Percentiles rank a stretch among this genome's conserved stretches.
Conservation (phyloP, 2,888 invertebrate species). For the Aleiodes leptofemur region DNA sequence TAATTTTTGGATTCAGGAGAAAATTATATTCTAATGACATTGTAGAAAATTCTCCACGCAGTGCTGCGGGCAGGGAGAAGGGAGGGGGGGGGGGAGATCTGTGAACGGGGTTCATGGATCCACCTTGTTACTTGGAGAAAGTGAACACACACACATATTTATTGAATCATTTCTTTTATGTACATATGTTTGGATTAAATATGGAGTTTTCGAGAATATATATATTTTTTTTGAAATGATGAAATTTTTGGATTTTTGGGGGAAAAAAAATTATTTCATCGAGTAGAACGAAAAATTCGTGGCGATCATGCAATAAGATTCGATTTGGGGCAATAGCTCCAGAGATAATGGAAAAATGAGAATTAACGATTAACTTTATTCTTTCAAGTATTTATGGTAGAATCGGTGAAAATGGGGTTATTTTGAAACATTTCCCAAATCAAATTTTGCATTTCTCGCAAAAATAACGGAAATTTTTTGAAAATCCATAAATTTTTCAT, state of each 20-base stretch:
- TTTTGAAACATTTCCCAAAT: too few species aligned
- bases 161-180: constrained; percentile 4
- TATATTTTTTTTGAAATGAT: constrained; percentile 40
- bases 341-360: too few species aligned
- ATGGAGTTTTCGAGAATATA: background rate
- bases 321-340: too few species aligned
- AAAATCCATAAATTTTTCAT: constrained; percentile 3
- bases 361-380: too few species aligned
- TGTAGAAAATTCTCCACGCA: constrained; percentile 38
- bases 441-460: too few species aligned
- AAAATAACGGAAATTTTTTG: too few species aligned
- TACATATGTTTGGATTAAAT: constrained; percentile 8
- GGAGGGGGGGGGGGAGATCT: constrained; percentile 3
- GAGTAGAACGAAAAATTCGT: too few species aligned
- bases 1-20: background rate
- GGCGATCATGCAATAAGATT: too few species aligned
- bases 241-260: constrained; percentile 18
- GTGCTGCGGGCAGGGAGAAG: constrained; percentile 34
- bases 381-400: too few species aligned
- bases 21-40: constrained; percentile 1
- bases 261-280: too few species aligned
- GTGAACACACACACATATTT: background rate
- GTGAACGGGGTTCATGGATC: constrained; percentile 15
- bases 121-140: constrained; percentile 25
- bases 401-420: too few species aligned